Percentiles rank a stretch among this genome's conserved stretches.
Conservation (phyloP, 1,140 invertebrate species). For the Danaus melanippus region DNA sequence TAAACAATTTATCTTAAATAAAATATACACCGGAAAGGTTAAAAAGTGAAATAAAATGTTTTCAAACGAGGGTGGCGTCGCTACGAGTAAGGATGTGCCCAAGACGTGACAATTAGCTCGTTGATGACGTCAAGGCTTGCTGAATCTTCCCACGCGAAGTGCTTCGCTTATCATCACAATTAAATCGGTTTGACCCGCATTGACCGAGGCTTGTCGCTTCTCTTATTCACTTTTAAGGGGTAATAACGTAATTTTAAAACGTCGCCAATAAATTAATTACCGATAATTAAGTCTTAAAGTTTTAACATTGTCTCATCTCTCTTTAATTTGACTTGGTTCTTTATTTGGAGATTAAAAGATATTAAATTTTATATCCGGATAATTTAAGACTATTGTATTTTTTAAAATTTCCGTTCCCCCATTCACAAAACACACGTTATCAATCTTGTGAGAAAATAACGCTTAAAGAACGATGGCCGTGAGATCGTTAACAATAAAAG, state of each 20-base stretch:
- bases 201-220: conserved; percentile 37
- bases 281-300: conserved; percentile 4
- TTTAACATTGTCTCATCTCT: neutral
- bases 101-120: conserved; percentile 42
- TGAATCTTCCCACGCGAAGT: conserved; percentile 46
- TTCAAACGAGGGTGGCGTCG: no score
- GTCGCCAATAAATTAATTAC: conserved; percentile 9
- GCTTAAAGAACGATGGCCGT: conserved; percentile 41
- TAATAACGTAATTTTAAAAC: conserved; percentile 8
- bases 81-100: conserved; percentile 30
- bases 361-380: conserved; percentile 5
- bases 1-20: no score
- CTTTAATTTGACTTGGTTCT: neutral
- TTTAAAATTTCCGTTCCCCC: conserved; percentile 2
- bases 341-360: neutral
- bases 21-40: no score
- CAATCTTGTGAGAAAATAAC: conserved; percentile 50
- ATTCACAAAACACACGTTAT: conserved; percentile 41
- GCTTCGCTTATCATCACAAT: conserved; percentile 51
- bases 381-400: conserved; percentile 6
- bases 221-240: conserved; percentile 26
- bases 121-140: conserved; percentile 38
- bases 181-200: conserved; percentile 55
- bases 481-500: conserved; percentile 50
- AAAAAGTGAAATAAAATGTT: no score